Conservation (phyloP, 2,113 vertebrate species). For the Castor canadensis region DNA sequence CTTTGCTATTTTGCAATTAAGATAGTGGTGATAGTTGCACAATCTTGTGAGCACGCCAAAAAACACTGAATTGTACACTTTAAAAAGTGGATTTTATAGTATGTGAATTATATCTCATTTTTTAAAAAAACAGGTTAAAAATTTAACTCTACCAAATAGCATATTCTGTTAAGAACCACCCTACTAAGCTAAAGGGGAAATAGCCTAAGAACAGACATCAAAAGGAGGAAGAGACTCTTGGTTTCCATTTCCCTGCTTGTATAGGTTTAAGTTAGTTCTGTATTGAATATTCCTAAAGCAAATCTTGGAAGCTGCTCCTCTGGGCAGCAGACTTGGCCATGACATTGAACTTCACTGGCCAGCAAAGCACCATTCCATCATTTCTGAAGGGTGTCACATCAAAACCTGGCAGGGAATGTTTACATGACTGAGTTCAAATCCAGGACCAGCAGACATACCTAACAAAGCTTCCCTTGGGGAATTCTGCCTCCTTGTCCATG, state of each 20-base stretch:
- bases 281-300: slow-evolving; percentile 2
- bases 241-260: slow-evolving; percentile 35
- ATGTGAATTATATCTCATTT: neutral
- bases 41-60: neutral
- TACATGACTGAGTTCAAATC: neutral
- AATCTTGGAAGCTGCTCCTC: neutral
- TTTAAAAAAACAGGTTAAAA: neutral
- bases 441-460: neutral
- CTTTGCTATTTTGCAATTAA: neutral
- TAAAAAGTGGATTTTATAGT: slow-evolving; percentile 18
- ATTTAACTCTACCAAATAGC: neutral
- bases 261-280: slow-evolving; percentile 22
- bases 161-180: neutral
- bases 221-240: slow-evolving; percentile 12
- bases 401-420: slow-evolving; percentile 31
- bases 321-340: neutral
- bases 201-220: neutral
- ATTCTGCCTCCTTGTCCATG: neutral
- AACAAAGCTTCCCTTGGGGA: neutral
- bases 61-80: neutral
- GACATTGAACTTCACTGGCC: neutral
- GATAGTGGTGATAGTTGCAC: neutral
- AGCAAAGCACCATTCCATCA: neutral
- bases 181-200: slow-evolving; percentile 19
- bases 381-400: neutral